phyloP scores from a whole-genome alignment of 2,113 vertebrate species.

The Macquaria ambigua region DNA sequence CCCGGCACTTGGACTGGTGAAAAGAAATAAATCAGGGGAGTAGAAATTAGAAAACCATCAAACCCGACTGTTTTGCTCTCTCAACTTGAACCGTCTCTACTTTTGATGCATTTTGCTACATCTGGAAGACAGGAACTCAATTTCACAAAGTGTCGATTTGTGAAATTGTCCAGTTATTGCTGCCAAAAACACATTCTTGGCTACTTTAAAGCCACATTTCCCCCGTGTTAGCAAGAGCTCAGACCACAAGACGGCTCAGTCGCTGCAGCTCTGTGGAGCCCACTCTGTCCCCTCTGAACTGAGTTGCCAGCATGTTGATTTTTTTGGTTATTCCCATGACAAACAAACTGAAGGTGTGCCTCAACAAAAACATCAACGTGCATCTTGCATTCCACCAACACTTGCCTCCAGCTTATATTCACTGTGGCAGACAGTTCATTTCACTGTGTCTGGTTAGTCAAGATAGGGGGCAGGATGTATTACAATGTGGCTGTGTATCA shows the following conservation, averaged over 20 bases:
- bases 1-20: slow-evolving; percentile 94
- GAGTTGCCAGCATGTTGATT: slow-evolving; percentile 35
- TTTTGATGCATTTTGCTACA: not conserved
- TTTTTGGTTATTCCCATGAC: slow-evolving; percentile 17
- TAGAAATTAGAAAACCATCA: slow-evolving; percentile 22
- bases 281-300: slow-evolving; percentile 11
- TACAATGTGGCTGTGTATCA: not conserved
- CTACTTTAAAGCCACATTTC: slow-evolving; percentile 18
- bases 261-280: slow-evolving; percentile 7
- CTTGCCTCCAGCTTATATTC: not conserved
- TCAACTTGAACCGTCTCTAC: not conserved
- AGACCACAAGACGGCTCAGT: not conserved
- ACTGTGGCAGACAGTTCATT: slow-evolving; percentile 37
- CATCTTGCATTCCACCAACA: not conserved
- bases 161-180: not conserved
- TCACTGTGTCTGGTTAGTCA: slow-evolving; percentile 51
- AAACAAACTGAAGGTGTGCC: slow-evolving; percentile 1
- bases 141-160: not conserved
- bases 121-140: not conserved
- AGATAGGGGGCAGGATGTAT: slow-evolving; percentile 1
- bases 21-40: not conserved
- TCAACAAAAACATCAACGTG: slow-evolving; percentile 16
- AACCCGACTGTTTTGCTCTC: not conserved
- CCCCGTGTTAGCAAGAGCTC: not conserved
- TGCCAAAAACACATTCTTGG: slow-evolving; percentile 43